Conservation (phyloP, 2,113 vertebrate genomes). For the Pandion haliaetus region DNA sequence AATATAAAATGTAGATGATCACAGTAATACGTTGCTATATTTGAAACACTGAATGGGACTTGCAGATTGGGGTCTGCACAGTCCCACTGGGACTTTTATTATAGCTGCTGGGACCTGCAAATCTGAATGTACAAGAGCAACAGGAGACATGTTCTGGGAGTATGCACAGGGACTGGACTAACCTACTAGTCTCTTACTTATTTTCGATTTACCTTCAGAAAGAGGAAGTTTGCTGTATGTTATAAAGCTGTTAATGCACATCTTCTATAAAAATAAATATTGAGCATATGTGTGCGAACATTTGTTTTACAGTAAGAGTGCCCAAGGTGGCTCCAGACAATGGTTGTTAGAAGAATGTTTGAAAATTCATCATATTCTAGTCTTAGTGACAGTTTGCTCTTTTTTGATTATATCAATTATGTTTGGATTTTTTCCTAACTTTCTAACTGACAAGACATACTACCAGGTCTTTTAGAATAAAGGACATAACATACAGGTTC, state of each 20-base stretch:
- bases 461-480: not conserved
- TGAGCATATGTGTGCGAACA: rapidly evolving
- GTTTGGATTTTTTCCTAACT: not conserved
- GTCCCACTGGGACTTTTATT: not conserved
- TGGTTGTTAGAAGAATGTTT: not conserved
- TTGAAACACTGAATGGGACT: not conserved
- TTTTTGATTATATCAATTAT: not conserved
- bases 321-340: not conserved
- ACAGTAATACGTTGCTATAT: not conserved
- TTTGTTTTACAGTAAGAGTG: not conserved
- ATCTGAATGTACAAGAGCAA: not conserved
- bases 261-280: not conserved
- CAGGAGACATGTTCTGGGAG: not conserved
- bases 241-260: not conserved
- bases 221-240: not conserved
- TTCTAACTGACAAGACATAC: not conserved
- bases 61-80: not conserved
- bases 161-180: not conserved
- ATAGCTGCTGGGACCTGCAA: not conserved
- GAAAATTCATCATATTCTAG: not conserved
- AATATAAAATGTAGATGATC: conserved; percentile 6
- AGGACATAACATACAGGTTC: not conserved
- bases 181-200: not conserved
- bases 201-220: not conserved
- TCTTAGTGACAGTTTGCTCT: not conserved